Evolutionary conservation across 35 echinoderm and acorn worm species (phyloP), one percentile per base, ranked within the genome.

Genomic region (Lytechinus variegatus): DNA sequence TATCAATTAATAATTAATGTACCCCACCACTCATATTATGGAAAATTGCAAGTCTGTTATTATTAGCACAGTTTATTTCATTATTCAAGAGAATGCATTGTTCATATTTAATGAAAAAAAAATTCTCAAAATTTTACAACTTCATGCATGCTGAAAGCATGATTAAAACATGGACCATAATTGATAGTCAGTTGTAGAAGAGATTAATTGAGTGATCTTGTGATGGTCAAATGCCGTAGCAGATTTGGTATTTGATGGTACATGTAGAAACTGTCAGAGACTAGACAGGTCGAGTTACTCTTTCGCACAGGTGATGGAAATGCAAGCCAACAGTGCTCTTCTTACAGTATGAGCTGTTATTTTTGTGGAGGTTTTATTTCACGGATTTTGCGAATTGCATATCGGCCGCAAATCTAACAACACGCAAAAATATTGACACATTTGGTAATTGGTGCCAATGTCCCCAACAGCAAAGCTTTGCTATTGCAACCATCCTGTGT

Each of bases 221-320:
- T 24, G 66, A 79, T 79, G 66, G 66, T 6, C 12, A 79, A 79
- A 79, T 79, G 66, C n/a, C 66, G 24, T 79, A 79, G 19, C 66
- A 79, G 66, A 79, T 79, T 79, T 79, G 66, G 66, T 79, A 79
- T 79, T 79, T 79, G 66, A 79, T 79, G 66, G 19, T 79, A 79
- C 19, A 79, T n/a, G 66, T 24, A 24, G 16, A 24, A 44, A 44
- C 33, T 44, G 33, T 16, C 19, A 79, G 66, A 79, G 66, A 79
- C n/a, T 24, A 24, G 66, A 16, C 14, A n/a, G 66, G 66, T 79
- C 24, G 66, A 79, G n/a, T 79, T 79, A 79, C 66, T 79, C 66
- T 24, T 24, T 24, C 14, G 21, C n/a, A 79, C 66, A 79, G 66
- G 66, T 79, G 66, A 79, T 24, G 19, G 66, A 79, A 79, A 79